Percentiles rank a stretch among this genome's conserved stretches.
These are phyloP conservation scores for Esox lucius DNA, from an alignment of 2,797 vertebrate species.

Conservation along the genomic window DNA sequence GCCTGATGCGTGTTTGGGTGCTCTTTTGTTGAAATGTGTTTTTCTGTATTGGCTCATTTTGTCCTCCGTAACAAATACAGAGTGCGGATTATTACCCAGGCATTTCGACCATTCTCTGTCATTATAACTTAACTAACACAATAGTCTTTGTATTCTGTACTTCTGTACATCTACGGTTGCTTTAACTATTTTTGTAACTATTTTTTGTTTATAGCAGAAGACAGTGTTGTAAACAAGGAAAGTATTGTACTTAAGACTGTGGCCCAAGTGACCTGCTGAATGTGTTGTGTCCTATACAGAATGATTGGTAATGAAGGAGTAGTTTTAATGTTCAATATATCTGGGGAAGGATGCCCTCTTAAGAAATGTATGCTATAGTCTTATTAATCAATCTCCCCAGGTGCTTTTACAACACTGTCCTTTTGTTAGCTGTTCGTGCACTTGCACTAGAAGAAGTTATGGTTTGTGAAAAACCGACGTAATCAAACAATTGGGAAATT, in stretches of 20 bases:
- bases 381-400: not conserved
- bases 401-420: not conserved
- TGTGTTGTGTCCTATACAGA: not conserved
- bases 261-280: not conserved
- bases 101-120: not conserved
- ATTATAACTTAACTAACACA: not conserved
- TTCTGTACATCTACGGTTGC: not conserved
- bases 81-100: constrained; percentile 23
- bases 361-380: not conserved
- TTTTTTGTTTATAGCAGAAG: not conserved
- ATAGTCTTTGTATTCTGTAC: not conserved
- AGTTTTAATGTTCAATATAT: not conserved
- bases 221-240: not conserved
- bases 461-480: not conserved
- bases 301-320: not conserved
- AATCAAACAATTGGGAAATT: not conserved
- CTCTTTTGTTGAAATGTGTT: not conserved
- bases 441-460: not conserved
- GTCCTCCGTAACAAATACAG: constrained; percentile 6
- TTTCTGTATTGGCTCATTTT: not conserved
- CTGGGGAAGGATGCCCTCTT: not conserved
- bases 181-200: not conserved
- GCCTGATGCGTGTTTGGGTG: not conserved
- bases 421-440: not conserved
- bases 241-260: not conserved